These are phyloP conservation scores for Tauraco erythrolophus DNA, from an alignment of 2,113 vertebrate species.

Conservation along the genomic window DNA sequence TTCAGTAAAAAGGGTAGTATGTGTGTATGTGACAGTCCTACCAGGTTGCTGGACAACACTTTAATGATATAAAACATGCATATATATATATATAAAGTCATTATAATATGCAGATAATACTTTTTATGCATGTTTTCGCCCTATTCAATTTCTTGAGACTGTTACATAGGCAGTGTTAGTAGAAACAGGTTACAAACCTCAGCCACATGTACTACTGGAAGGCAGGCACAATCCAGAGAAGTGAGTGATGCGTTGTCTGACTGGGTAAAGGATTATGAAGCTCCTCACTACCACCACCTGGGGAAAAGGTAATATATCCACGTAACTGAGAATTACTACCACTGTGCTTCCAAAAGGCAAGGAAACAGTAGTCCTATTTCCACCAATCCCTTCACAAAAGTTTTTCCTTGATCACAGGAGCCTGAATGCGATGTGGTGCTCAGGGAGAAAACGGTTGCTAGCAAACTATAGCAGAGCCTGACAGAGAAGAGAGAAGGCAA, in stretches of 20 bases:
- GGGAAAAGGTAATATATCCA: background rate
- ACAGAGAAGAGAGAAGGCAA: slow-evolving; percentile 18
- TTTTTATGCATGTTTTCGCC: background rate
- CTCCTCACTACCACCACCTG: background rate
- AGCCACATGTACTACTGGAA: background rate
- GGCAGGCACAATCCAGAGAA: background rate
- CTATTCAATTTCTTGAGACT: background rate
- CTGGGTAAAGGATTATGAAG: background rate
- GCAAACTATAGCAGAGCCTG: background rate
- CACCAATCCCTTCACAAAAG: background rate
- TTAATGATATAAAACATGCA: background rate
- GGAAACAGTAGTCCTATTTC: background rate
- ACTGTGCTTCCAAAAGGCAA: background rate
- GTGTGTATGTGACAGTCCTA: background rate
- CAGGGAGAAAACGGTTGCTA: background rate
- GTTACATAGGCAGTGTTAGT: background rate
- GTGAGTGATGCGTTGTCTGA: background rate
- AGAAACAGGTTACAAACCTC: background rate
- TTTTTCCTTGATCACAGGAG: background rate
- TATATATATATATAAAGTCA: background rate
- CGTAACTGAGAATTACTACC: background rate
- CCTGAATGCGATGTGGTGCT: background rate
- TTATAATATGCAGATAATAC: background rate
- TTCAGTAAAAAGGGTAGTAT: background rate
- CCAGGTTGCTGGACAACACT: background rate